These are phyloP conservation scores for Apis cerana DNA, from an alignment of 1,140 invertebrate genomes.

Conservation along the genomic window DNA sequence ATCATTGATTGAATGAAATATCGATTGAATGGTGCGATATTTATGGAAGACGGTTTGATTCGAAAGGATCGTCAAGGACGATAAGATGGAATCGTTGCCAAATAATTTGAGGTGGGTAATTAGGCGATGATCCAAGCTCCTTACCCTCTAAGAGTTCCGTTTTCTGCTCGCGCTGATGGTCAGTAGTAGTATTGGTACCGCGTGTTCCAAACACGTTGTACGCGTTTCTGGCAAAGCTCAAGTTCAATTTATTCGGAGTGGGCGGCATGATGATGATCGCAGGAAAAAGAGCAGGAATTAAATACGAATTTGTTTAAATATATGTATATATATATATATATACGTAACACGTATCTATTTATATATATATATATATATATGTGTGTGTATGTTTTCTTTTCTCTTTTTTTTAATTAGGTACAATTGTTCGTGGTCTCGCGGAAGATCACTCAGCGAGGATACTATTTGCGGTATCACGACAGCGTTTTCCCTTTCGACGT, in stretches of 20 bases:
- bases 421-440: background rate
- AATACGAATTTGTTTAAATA: background rate
- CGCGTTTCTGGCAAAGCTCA: slow-evolving; percentile 78
- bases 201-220: slow-evolving; percentile 78
- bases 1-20: background rate
- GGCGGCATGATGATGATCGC: slow-evolving; percentile 72
- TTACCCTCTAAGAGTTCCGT: slow-evolving; percentile 80
- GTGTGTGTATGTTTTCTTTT: background rate
- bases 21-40: background rate
- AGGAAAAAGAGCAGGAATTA: background rate
- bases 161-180: slow-evolving; percentile 78
- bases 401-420: background rate
- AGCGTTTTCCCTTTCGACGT: slow-evolving; percentile 29
- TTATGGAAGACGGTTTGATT: background rate
- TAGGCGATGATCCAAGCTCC: slow-evolving; percentile 25
- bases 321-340: background rate
- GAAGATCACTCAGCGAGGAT: slow-evolving; percentile 4
- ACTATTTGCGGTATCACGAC: slow-evolving; percentile 7
- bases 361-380: background rate
- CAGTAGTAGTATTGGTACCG: slow-evolving; percentile 59
- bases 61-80: slow-evolving; percentile 4
- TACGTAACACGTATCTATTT: background rate
- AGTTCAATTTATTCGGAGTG: slow-evolving; percentile 78
- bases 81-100: slow-evolving; percentile 1
- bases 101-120: background rate